Evolutionary conservation across 2,888 invertebrate species (phyloP).

Genomic region (Cynaeus angustus): DNA sequence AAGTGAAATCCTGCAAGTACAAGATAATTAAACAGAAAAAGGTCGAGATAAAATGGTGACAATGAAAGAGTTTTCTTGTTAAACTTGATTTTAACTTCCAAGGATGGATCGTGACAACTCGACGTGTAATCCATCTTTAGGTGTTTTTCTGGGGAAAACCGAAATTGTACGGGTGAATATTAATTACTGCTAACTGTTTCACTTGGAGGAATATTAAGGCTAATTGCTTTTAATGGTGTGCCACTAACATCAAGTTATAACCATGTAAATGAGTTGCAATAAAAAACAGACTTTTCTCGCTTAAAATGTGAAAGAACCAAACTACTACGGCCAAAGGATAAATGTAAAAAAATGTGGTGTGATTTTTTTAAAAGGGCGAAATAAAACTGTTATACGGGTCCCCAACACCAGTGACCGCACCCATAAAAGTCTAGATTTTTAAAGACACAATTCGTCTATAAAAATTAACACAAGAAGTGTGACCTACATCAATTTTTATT

Average conservation of each 20-base stretch:
- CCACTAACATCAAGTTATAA: constrained; percentile 9
- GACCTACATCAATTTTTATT: too few species aligned
- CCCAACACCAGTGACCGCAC: too few species aligned
- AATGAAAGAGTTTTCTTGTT: constrained; percentile 6
- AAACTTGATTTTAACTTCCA: constrained; percentile 4
- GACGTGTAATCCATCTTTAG: constrained; percentile 12
- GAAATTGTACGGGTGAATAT: constrained; percentile 11
- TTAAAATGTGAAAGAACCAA: neutral
- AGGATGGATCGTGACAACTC: neutral
- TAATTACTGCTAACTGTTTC: constrained; percentile 10
- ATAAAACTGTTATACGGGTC: too few species aligned
- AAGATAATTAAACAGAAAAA: constrained; percentile 4
- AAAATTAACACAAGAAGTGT: too few species aligned
- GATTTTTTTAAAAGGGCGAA: too few species aligned
- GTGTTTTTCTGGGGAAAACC: neutral
- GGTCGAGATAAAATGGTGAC: constrained; percentile 6
- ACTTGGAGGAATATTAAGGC: constrained; percentile 13
- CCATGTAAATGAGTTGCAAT: neutral
- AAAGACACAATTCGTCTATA: too few species aligned
- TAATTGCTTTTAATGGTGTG: constrained; percentile 23
- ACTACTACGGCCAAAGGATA: neutral
- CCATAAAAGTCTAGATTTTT: too few species aligned
- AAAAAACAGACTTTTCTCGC: neutral
- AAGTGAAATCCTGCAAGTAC: neutral
- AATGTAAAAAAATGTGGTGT: neutral